phyloP scores from a whole-genome alignment of 2,797 vertebrate species.

The Synanceia verrucosa region DNA sequence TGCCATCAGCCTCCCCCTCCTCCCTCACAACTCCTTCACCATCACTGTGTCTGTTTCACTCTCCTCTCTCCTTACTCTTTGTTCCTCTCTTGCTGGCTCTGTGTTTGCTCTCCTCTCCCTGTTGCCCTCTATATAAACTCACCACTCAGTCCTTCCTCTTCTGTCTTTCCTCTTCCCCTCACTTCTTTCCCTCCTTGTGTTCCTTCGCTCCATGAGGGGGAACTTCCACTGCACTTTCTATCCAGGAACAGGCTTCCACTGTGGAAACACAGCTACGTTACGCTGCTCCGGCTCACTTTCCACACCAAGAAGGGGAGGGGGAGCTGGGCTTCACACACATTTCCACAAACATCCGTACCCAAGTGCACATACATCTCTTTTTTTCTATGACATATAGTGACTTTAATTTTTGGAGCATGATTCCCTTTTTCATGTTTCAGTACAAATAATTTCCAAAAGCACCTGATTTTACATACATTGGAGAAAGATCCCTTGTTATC shows the following conservation, averaged over 20 bases:
- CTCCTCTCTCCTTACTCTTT: conserved; percentile 6
- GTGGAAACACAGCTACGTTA: conserved; percentile 71
- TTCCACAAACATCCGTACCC: conserved; percentile 4
- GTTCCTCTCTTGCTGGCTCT: conserved; percentile 23
- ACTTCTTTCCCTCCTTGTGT: conserved; percentile 49
- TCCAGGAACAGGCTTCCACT: conserved; percentile 79
- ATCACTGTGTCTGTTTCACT: conserved; percentile 21
- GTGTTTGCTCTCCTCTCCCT: conserved; percentile 23
- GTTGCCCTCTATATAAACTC: conserved; percentile 66
- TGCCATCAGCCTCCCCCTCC: conserved; percentile 11
- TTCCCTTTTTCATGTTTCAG: not conserved
- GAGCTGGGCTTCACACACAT: conserved; percentile 19
- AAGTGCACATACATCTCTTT: conserved; percentile 7
- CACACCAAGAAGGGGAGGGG: conserved; percentile 33
- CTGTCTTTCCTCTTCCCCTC: conserved; percentile 53
- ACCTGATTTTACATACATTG: not conserved
- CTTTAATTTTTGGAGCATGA: not conserved
- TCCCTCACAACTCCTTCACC: not conserved
- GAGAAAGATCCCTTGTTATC: conserved; percentile 22
- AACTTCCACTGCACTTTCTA: conserved; percentile 73
- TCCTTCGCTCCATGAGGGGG: conserved; percentile 71
- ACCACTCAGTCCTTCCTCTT: conserved; percentile 69
- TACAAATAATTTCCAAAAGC: not conserved
- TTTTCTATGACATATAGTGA: not conserved
- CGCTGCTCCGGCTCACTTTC: conserved; percentile 49